Conservation (phyloP, 2,113 vertebrate genomes). For the Vimba vimba region DNA sequence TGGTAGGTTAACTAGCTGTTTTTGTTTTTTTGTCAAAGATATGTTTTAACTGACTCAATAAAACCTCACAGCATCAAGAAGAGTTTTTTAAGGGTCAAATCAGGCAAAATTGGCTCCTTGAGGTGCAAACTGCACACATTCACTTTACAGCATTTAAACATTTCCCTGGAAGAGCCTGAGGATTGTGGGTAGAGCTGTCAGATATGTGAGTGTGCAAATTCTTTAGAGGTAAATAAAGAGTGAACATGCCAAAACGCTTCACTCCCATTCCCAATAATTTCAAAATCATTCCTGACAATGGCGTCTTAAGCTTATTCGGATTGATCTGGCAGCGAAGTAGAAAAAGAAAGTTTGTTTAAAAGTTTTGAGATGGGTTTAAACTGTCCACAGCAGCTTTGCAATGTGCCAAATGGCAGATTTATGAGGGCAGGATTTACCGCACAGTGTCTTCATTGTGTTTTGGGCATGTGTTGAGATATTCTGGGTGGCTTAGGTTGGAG, state of each 20-base stretch:
- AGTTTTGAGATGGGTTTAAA: constrained; percentile 3
- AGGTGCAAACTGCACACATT: neutral
- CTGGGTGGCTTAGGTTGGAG: constrained; percentile 3
- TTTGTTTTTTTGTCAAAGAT: neutral
- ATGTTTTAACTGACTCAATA: neutral
- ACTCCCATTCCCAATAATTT: neutral
- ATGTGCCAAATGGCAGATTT: constrained; percentile 40
- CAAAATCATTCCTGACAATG: neutral
- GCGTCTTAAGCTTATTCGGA: neutral
- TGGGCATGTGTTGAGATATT: constrained; percentile 27
- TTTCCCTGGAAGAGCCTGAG: neutral
- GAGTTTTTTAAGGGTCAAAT: neutral
- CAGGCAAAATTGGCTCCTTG: neutral
- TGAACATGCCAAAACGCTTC: neutral
- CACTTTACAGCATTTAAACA: neutral
- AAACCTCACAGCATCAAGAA: neutral
- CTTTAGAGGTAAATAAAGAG: neutral
- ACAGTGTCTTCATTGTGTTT: constrained; percentile 39
- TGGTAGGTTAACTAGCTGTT: neutral
- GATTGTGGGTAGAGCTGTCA: neutral
- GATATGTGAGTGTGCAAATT: neutral
- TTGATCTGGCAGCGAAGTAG: neutral
- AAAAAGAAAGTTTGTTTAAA: neutral
- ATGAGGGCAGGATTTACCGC: neutral
- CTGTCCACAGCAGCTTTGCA: constrained; percentile 14